Evolutionary conservation across 1,140 invertebrate species (phyloP), one percentile per base, ranked within the genome.

Genomic region (Hylaeus anthracinus): DNA sequence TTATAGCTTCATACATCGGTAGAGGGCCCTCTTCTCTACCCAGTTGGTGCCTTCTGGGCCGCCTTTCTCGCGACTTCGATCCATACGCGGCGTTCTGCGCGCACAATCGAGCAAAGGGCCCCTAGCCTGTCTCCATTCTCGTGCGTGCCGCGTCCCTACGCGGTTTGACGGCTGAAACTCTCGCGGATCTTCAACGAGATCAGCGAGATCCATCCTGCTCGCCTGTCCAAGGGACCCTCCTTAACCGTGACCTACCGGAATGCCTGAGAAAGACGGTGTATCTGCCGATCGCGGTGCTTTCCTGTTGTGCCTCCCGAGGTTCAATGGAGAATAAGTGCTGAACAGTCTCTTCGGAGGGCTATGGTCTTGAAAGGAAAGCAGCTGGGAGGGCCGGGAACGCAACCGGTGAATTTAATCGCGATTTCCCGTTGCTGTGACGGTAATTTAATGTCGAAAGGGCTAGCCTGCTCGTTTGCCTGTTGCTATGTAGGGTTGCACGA

Each of bases 1-100:
- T 90, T 90, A 90, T 90, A 82, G 89, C 89, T 90, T 89, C 89
- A 89, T 90, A 88, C 87, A 90, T 82, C 74, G 64, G 15, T 43
- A 48, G 72, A 74, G 63, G 76, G 43, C 60, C 63, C 63, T 77
- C 70, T 60, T 64, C 61, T 81, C 61, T 81, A 43, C 26, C 45
- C 45, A 61, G 26, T 26, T 14, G n/a, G 63, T 14, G 56, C 45
- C 45, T 66, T 56, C 53, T 43, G 53, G 53, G n/a, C 9, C 45
- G 71, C 65, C 63, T 15, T 45, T 4, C 45, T 72, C 70, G 43
- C 63, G 45, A 66, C 15, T 48, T 55, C 71, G 75, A 74, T 58
- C 80, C 41, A 72, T 74, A 82, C 74, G 56, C 81, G 63, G 64
- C 61, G 61, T 51, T 10, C 51, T 43, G 5, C 67, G 73, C 45